Evolutionary conservation across 2,888 invertebrate genomes (phyloP).

Genomic region (Thalpophila matura): DNA sequence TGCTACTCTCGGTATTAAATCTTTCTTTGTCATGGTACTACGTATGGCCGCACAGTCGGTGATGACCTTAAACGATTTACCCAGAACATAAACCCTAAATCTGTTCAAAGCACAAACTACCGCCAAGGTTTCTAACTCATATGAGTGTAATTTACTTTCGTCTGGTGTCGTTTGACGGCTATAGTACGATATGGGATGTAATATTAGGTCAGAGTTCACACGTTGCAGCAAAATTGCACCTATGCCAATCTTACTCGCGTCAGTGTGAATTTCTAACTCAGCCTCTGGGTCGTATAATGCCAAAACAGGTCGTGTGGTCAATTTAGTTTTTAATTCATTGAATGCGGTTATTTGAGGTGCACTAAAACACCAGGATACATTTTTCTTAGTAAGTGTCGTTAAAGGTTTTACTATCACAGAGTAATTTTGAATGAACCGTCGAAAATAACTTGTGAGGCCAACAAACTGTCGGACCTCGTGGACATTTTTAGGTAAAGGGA

Average conservation of each 20-base stretch:
- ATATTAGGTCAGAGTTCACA: not conserved
- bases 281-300: conserved; percentile 64
- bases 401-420: too few relatives aligned
- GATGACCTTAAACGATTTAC: too few relatives aligned
- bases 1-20: not conserved
- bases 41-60: not conserved
- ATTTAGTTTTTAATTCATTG: not conserved
- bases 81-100: not conserved
- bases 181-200: not conserved
- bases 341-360: not conserved
- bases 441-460: too few relatives aligned
- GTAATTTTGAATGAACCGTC: too few relatives aligned
- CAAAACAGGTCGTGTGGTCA: conserved; percentile 42
- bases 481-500: too few relatives aligned
- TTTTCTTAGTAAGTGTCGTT: too few relatives aligned
- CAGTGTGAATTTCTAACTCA: conserved; percentile 67
- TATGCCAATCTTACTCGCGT: conserved; percentile 25
- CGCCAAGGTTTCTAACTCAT: not conserved
- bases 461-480: too few relatives aligned
- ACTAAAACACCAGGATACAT: too few relatives aligned
- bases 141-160: not conserved
- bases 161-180: conserved; percentile 3
- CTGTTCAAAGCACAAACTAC: not conserved
- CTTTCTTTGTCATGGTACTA: not conserved
- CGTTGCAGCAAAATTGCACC: not conserved